phyloP scores from a whole-genome alignment of 2,888 invertebrate species.

The Onthophagus sagittarius region DNA sequence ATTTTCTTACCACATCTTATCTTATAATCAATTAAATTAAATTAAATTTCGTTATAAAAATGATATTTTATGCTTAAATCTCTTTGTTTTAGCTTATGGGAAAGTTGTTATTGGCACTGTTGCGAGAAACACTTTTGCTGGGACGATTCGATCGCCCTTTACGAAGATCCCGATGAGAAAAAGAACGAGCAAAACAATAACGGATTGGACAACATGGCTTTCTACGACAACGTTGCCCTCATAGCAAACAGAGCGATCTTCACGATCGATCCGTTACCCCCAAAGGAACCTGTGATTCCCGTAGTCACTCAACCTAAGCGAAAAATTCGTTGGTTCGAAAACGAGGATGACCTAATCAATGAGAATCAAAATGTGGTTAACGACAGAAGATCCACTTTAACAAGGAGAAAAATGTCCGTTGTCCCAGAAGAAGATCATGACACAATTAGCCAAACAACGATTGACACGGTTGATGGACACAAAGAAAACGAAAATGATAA shows the following conservation, averaged over 20 bases:
- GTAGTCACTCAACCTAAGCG: slow-evolving; percentile 29
- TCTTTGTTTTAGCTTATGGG: slow-evolving; percentile 58
- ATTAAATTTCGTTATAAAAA: too few relatives aligned
- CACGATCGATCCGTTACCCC: slow-evolving; percentile 44
- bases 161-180: slow-evolving; percentile 46
- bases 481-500: not conserved
- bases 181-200: slow-evolving; percentile 41
- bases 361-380: not conserved
- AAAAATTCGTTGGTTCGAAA: slow-evolving; percentile 35
- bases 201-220: slow-evolving; percentile 46
- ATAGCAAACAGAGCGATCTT: slow-evolving; percentile 47
- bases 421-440: slow-evolving; percentile 17
- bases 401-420: slow-evolving; percentile 6
- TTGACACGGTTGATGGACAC: slow-evolving; percentile 7
- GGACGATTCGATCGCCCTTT: slow-evolving; percentile 65
- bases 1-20: too few relatives aligned
- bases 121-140: slow-evolving; percentile 71
- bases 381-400: not conserved
- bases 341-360: not conserved
- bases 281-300: slow-evolving; percentile 26
- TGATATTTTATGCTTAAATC: not conserved
- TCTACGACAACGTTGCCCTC: slow-evolving; percentile 47
- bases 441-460: slow-evolving; percentile 1
- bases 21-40: too few relatives aligned
- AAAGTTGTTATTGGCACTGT: slow-evolving; percentile 70